Base-by-base conservation (phyloP, 1,140 invertebrate genomes). In the Aphidius gifuensis region DNA sequence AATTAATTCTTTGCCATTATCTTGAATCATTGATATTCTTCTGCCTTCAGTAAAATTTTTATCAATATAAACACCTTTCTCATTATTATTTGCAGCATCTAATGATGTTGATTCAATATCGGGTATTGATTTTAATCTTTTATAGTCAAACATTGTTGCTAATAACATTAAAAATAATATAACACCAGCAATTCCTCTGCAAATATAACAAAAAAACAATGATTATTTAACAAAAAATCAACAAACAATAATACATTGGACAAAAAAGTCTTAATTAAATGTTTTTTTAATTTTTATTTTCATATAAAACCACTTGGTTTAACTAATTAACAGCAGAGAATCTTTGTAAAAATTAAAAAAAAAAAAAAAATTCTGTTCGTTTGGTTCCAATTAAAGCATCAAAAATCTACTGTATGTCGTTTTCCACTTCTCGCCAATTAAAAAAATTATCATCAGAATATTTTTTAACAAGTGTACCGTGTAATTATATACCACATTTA, bases 141-240 rank as follows among this genome's bases (percentile, higher is more conserved):
- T 60, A 69, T 74, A 68, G 58, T 87, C 85, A 74, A 85, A 87
- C 1, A 81, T 50, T 0, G 84, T 83, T 5, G 85, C 84, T n/a
- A 80, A 71, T 6, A 86, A 40, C 83, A 87, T 87, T 72, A 86
- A 72, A 5, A 83, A n/a, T 3, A 80, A 6, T 11, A 85, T 80
- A 0, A 78, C 51, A 5, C 78, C 66, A 9, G 76, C 74, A 4
- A 83, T 76, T 78, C 71, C 21, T 84, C 87, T 78, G 45, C 80
- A 81, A 49, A 58, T 61, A 32, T 6, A 57, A 64, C n/a, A n/a
- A 54, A 49, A 39, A 51, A 49, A 39, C 9, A 49, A 49, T 42
- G 50, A 16, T 2, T 9, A 47, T 56, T 23, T 16, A 16, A 16
- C 16, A 16, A 16, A 0, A 16, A 16, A 16, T 16, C 16, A 16